A percentile compares a stretch with the other conserved stretches of the same genome.
phyloP scores from a whole-genome alignment of 37 sponge, comb jelly and placozoan genomes.

The Diacarnus erythraeanus region DNA sequence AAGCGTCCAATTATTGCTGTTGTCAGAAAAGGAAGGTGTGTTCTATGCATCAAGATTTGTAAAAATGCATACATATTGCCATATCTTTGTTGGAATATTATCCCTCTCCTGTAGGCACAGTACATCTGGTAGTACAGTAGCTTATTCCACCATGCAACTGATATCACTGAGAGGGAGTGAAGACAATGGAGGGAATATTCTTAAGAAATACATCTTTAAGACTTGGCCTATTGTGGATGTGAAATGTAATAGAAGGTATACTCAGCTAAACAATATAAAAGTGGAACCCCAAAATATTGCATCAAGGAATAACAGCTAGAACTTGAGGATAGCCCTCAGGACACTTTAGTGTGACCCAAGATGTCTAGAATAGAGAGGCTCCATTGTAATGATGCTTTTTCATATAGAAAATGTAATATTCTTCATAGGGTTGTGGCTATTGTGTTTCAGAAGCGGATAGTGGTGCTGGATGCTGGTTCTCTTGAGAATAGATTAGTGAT shows the following conservation, averaged over 20 bases:
- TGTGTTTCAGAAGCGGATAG: constrained; percentile 61
- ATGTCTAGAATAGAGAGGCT: too few species aligned
- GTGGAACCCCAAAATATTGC: too few species aligned
- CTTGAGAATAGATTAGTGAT: constrained; percentile 47
- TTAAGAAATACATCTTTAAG: constrained; percentile 58
- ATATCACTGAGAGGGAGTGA: constrained; percentile 22
- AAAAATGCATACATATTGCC: background rate
- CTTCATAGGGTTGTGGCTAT: constrained; percentile 52
- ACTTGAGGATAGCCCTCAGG: too few species aligned
- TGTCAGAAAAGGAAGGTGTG: constrained; percentile 58
- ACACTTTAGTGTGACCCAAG: too few species aligned
- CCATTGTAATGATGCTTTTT: too few species aligned
- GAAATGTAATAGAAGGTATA: constrained; percentile 45
- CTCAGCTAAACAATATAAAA: background rate
- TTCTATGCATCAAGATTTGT: background rate
- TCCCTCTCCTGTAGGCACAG: background rate
- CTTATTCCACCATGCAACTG: constrained; percentile 40
- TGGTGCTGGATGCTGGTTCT: constrained; percentile 62
- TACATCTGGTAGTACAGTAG: constrained; percentile 2
- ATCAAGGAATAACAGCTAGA: too few species aligned
- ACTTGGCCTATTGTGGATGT: constrained; percentile 40
- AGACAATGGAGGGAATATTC: background rate
- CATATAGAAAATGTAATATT: too few species aligned
- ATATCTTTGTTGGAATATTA: background rate
- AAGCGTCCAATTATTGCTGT: constrained; percentile 79